Evolutionary conservation across 2,888 invertebrate genomes (phyloP), one percentile per base, ranked within the genome.

Genomic region (Chalcosyrphus nemorum): DNA sequence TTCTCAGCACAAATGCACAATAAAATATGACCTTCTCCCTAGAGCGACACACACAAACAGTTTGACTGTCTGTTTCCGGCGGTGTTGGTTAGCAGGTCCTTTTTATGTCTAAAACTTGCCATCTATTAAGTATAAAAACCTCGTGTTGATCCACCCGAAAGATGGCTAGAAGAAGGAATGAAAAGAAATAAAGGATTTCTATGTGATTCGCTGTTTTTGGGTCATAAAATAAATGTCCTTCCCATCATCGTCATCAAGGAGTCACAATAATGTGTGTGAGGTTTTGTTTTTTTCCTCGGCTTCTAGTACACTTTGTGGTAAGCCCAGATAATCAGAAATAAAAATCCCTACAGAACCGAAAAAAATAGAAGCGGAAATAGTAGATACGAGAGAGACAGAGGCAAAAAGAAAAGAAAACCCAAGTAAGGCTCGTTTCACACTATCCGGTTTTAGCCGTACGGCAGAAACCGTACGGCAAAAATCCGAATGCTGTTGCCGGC

Each of bases 221-320:
- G 57, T 41, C 66, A 75, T 75, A 66, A 75, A 75, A 66, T 57
- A 57, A 66, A 75, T 57, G 57, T 66, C 47, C 50, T 75, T 56
- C 50, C 11, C 15, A 38, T 29, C 47, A 11, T 35, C 56, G 27
- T 24, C 21, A 52, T 47, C 27, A n/a, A 2, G 11, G 17, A 47
- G 19, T 32, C 45, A 63, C 21, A 50, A n/a, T n/a, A n/a, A 21
- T 41, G 41, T 56, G 63, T 38, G 27, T 7, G 13, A 35, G 15
- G 43, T 43, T 56, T 56, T 56, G n/a, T n/a, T n/a, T n/a, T n/a
- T n/a, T n/a, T n/a, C n/a, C n/a, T n/a, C n/a, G n/a, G n/a, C n/a
- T n/a, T n/a, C n/a, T n/a, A n/a, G n/a, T n/a, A n/a, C 59, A 63
- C 61, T 52, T 61, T 43, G 61, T 21, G 72, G 61, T 52, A 61